Base-by-base conservation (phyloP, 2,797 vertebrate genomes). In the Galago senegalensis region DNA sequence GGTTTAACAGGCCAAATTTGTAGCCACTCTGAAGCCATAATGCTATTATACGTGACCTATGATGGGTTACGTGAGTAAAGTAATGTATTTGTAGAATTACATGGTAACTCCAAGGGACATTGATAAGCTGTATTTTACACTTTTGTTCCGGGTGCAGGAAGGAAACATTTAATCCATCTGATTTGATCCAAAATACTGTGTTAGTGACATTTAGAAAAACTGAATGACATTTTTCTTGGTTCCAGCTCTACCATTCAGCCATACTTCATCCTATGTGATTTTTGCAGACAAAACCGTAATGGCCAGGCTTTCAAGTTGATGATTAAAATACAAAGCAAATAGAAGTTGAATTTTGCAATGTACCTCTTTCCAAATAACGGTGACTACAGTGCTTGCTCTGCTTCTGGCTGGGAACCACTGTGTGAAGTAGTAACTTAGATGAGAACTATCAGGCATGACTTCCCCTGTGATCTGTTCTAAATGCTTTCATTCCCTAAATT, bases 51-150 rank as follows among this genome's bases (percentile, higher is more conserved):
- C 87, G 93, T 92, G 89, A 10, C 87, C 60, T 73, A 3, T 93
- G 67, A 79, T 90, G 61, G 43, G 72, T 80, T 94, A 75, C 20
- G 16, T n/a, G 43, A 14, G 12, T 91, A 80, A 89, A 95, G 29
- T 40, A 94, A 87, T 93, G 31, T 76, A 37, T 87, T 97, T 89
- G 77, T 60, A 87, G 94, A 97, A 93, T 91, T 81, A 56, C n/a
- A 77, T 65, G n/a, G 70, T 63, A 94, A 97, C 86, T 93, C 91
- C 73, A 72, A 89, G 76, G 87, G 75, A 83, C 67, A 63, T 6
- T 75, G 56, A 79, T 61, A 82, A 70, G 29, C 25, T 94, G 2
- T 84, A 87, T 70, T 95, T 86, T 70, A 43, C 12, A 91, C 46
- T 94, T 96, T 92, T 96, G 20, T 70, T 93, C 56, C 81, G 80